A percentile compares a stretch with the other conserved stretches of the same genome.
Evolutionary conservation across 2,797 vertebrate genomes (phyloP).

Genomic region (Eurystomus glaucurus): DNA sequence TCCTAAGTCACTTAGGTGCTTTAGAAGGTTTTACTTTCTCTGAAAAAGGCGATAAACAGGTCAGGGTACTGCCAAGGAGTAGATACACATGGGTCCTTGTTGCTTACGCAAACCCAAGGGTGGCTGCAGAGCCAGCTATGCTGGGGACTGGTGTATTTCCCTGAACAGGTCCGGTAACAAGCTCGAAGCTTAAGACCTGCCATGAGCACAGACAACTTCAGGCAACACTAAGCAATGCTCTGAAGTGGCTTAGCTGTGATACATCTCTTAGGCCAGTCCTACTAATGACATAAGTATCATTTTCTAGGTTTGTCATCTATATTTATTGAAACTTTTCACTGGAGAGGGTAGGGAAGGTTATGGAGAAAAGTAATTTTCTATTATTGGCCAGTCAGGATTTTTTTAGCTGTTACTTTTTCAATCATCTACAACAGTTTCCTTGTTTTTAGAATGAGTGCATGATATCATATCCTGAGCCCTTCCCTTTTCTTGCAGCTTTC

Average conservation of each 20-base stretch:
- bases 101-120: neutral
- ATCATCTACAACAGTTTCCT: conserved; percentile 52
- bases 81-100: neutral
- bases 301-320: neutral
- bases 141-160: neutral
- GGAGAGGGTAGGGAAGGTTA: neutral
- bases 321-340: neutral
- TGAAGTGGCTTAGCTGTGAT: neutral
- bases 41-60: conserved; percentile 22
- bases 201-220: neutral
- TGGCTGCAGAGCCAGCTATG: neutral
- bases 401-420: conserved; percentile 14
- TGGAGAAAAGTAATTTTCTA: neutral
- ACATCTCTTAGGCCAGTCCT: neutral
- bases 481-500: conserved; percentile 56
- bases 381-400: neutral
- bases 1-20: neutral
- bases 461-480: conserved; percentile 79
- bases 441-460: conserved; percentile 37
- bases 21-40: neutral
- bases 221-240: neutral
- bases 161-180: neutral
- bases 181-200: neutral
- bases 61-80: neutral
- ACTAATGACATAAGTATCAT: neutral